phyloP scores from a whole-genome alignment of 1,140 invertebrate species.

The Euwallacea fornicatus region DNA sequence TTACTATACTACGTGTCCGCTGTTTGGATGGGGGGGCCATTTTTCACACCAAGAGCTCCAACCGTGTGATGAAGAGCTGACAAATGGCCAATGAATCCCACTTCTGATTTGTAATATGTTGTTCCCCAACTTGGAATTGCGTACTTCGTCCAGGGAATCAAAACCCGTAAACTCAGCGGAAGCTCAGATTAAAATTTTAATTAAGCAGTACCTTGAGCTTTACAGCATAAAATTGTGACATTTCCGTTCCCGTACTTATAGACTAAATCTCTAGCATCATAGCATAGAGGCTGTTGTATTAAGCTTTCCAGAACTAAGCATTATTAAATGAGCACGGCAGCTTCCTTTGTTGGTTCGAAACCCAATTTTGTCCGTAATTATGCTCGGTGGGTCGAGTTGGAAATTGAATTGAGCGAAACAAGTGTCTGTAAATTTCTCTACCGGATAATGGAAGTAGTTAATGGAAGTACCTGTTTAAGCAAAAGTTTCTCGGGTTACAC shows the following conservation, averaged over 20 bases:
- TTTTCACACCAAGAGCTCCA: conserved; percentile 19
- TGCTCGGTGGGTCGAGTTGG: not conserved
- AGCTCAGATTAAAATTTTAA: no score
- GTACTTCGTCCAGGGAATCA: not conserved
- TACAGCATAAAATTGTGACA: no score
- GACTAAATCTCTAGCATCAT: no score
- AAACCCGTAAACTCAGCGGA: no score
- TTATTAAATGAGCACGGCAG: not conserved
- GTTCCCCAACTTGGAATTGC: conserved; percentile 1
- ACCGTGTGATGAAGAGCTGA: conserved; percentile 11
- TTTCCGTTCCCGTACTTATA: no score
- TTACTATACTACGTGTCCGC: conserved; percentile 22
- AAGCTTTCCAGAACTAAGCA: not conserved
- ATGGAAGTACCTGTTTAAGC: not conserved
- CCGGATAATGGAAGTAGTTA: conserved; percentile 3
- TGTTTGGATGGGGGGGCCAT: not conserved
- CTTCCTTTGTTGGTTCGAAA: not conserved
- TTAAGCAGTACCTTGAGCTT: no score
- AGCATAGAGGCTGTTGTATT: not conserved
- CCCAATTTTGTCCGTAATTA: conserved; percentile 3
- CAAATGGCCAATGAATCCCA: conserved; percentile 17
- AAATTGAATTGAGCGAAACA: not conserved
- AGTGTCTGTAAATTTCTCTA: conserved; percentile 4
- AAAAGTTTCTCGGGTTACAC: conserved; percentile 2
- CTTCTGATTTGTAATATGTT: conserved; percentile 9